phyloP scores from a whole-genome alignment of 35 echinoderm and acorn worm species.

The Apostichopus parvimensis region DNA sequence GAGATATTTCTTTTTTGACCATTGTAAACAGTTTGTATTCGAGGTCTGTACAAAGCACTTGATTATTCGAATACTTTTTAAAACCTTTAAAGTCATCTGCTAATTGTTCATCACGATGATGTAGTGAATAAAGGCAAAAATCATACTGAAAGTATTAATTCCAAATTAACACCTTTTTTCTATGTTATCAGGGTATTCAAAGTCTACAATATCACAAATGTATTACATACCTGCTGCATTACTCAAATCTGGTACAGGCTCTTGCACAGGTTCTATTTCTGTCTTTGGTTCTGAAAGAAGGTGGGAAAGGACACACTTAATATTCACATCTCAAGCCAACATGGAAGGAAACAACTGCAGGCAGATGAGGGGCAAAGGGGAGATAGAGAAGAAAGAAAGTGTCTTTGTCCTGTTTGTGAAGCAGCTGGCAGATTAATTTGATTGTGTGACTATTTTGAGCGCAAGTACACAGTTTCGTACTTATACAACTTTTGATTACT shows the following conservation, averaged over 20 bases:
- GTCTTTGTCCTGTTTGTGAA: constrained; percentile 23
- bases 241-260: constrained; percentile 47
- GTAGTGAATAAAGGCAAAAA: too few relatives aligned
- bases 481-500: background rate
- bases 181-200: background rate
- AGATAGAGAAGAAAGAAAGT: constrained; percentile 1
- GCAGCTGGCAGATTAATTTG: constrained; percentile 27
- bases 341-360: background rate
- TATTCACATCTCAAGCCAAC: background rate
- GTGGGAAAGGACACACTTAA: constrained; percentile 33
- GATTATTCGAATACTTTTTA: too few relatives aligned
- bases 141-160: too few relatives aligned
- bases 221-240: constrained; percentile 51
- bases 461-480: background rate
- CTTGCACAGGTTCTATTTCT: constrained; percentile 30
- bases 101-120: too few relatives aligned
- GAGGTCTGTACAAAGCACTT: too few relatives aligned
- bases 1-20: too few relatives aligned
- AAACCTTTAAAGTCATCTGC: too few relatives aligned
- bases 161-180: too few relatives aligned
- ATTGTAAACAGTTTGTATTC: too few relatives aligned
- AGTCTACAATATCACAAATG: background rate
- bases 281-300: constrained; percentile 50
- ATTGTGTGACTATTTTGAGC: background rate
- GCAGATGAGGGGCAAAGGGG: background rate